Percentiles rank a stretch among this genome's conserved stretches.
phyloP scores from a whole-genome alignment of 2,888 invertebrate species.

The Archips crataeganus region DNA sequence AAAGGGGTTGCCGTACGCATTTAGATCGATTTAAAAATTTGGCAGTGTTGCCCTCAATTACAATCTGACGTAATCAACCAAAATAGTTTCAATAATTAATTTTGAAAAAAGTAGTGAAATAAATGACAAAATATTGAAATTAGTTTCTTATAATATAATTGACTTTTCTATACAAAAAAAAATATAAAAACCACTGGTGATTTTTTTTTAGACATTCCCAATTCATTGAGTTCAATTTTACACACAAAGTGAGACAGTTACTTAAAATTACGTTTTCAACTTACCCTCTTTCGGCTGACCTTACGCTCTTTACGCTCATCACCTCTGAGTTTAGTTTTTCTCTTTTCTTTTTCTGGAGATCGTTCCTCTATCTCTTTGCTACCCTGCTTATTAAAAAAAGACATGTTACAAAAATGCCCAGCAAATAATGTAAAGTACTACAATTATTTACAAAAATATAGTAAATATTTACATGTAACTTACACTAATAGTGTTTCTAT shows the following conservation, averaged over 20 bases:
- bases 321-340: slow-evolving; percentile 86
- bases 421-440: slow-evolving; percentile 14
- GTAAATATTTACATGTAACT: slow-evolving; percentile 19
- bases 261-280: slow-evolving; percentile 49
- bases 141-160: too few relatives aligned
- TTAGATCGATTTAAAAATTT: too few relatives aligned
- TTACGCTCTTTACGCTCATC: slow-evolving; percentile 91
- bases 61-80: too few relatives aligned
- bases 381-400: slow-evolving; percentile 80
- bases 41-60: too few relatives aligned
- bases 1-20: too few relatives aligned
- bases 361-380: slow-evolving; percentile 86
- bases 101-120: too few relatives aligned
- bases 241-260: not conserved
- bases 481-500: slow-evolving; percentile 6
- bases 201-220: too few relatives aligned
- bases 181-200: too few relatives aligned
- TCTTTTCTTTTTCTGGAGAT: slow-evolving; percentile 90
- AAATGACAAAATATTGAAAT: too few relatives aligned
- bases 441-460: slow-evolving; percentile 13
- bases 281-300: slow-evolving; percentile 91
- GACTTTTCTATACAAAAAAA: too few relatives aligned
- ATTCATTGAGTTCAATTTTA: not conserved
- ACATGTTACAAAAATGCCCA: slow-evolving; percentile 43
- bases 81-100: too few relatives aligned